Evolutionary conservation across 1,140 invertebrate genomes (phyloP), one percentile per base, ranked within the genome.

Genomic region (Drosophila nebulosa): DNA sequence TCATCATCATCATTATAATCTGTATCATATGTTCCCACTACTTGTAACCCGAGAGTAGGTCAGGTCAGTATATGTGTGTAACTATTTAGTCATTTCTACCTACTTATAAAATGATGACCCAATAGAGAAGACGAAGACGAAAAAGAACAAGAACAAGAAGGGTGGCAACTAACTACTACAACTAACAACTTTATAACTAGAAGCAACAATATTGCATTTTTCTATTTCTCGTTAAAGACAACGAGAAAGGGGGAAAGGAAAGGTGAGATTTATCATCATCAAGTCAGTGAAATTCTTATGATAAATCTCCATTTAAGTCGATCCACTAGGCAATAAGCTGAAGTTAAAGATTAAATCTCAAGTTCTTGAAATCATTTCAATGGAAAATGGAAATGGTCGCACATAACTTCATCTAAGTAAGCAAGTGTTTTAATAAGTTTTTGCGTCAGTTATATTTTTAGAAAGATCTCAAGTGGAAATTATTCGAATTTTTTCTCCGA

Each of bases 1-100:
- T 42, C 30, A 58, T 51, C 50, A 26, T 55, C 52, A 74, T 51
- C 39, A 46, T 46, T 1, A 46, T 42, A 9, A 35, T 52, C 24
- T 58, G 24, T 42, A 26, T n/a, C 30, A 55, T 39, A 58, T 51
- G 53, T 52, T 51, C 35, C 57, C 24, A 58, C 59, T 46, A 53
- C 70, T 60, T 52, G 58, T 52, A 69, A 72, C 77, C 62, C 81
- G 78, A 88, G 74, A 86, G 81, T 86, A 86, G 81, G 81, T 86
- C 81, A 86, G 81, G 81, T 86, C 81, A 86, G 81, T 86, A 80
- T 86, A 85, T 88, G 74, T 76, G 74, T 76, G 75, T 74, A 81
- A 85, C 81, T 86, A 85, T 86, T 80, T 77, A 76, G 81, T 53
- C 46, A 70, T 63, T 46, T 32, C 22, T 46, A 55, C 14, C 60